Evolutionary conservation across 2,113 vertebrate species (phyloP).

Genomic region (Varanus komodoensis): DNA sequence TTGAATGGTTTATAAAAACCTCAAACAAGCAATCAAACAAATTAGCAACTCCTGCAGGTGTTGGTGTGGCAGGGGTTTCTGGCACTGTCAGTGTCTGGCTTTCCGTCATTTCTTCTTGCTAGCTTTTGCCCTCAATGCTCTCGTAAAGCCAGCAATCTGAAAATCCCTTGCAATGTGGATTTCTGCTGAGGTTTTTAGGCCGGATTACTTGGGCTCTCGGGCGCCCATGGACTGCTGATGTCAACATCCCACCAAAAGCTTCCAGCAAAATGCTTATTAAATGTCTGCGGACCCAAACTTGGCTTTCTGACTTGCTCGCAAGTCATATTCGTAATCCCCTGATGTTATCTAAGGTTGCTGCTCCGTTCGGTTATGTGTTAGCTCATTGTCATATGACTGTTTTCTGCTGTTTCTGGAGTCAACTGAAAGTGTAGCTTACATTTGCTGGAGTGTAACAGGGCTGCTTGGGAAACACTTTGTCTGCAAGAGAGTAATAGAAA

Average conservation of each 20-base stretch:
- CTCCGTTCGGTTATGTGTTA: background rate
- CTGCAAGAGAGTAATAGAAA: too few species aligned
- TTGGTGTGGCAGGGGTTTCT: background rate
- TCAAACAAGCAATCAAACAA: too few species aligned
- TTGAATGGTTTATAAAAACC: too few species aligned
- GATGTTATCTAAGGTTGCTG: background rate
- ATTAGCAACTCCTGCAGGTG: background rate
- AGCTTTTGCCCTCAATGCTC: background rate
- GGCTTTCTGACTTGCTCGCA: background rate
- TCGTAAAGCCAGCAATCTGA: background rate
- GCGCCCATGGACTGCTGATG: slow-evolving; percentile 3
- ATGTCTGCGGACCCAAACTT: background rate
- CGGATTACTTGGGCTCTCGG: slow-evolving; percentile 17
- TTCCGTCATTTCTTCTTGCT: slow-evolving; percentile 1
- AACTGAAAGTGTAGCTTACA: background rate
- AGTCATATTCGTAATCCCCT: background rate
- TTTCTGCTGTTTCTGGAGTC: background rate
- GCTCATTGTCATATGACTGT: background rate
- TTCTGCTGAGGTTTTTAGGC: background rate
- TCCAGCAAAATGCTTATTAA: background rate
- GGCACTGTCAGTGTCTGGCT: background rate
- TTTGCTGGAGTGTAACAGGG: background rate
- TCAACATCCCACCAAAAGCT: background rate
- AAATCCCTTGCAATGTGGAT: slow-evolving; percentile 10
- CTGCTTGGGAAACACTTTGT: too few species aligned